A percentile compares a stretch with the other conserved stretches of the same genome.
These are phyloP conservation scores for Tenebrosternarchus preto DNA, from an alignment of 2,113 vertebrate genomes.

Conservation along the genomic window DNA sequence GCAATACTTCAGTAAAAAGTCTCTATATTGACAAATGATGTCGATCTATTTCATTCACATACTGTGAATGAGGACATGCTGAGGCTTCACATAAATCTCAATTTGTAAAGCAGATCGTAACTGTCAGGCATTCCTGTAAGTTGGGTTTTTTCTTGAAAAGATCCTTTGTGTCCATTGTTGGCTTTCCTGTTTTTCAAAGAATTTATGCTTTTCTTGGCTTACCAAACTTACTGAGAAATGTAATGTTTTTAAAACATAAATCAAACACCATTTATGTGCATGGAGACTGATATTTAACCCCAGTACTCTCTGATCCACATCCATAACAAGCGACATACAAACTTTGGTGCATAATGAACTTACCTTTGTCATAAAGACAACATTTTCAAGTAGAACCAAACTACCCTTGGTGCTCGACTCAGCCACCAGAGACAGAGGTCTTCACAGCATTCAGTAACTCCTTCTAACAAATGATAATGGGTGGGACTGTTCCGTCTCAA, in stretches of 20 bases:
- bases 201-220: conserved; percentile 1
- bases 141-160: neutral
- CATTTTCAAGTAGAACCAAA: neutral
- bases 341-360: neutral
- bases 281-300: too few relatives aligned
- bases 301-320: neutral
- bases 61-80: too few relatives aligned
- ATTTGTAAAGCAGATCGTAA: too few relatives aligned
- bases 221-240: neutral
- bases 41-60: too few relatives aligned
- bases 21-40: too few relatives aligned
- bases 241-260: neutral
- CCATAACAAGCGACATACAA: neutral
- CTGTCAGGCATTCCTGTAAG: too few relatives aligned
- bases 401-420: neutral
- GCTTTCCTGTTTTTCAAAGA: neutral
- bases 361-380: neutral
- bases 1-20: too few relatives aligned
- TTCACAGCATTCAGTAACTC: neutral
- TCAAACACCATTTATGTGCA: neutral
- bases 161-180: neutral
- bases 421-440: neutral
- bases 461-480: neutral
- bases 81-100: too few relatives aligned
- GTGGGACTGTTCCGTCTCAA: conserved; percentile 33